Evolutionary conservation across 2,113 vertebrate species (phyloP).

Genomic region (Zosterops hypoxanthus): DNA sequence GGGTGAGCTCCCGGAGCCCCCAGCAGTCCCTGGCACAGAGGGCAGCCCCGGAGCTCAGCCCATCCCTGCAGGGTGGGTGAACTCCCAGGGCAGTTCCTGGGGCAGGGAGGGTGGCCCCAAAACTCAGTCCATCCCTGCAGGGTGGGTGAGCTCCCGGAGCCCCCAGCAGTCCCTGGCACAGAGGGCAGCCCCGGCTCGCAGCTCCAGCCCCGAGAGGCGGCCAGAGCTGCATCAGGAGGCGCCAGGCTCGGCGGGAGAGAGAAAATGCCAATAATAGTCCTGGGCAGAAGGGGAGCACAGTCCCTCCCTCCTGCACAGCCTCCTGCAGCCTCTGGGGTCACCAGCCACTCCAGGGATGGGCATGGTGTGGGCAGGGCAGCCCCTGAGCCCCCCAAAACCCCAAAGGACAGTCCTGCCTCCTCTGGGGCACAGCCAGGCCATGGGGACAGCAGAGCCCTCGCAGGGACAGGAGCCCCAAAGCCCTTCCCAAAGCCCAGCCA

Average conservation of each 20-base stretch:
- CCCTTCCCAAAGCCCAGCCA: background rate
- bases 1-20: too few relatives aligned
- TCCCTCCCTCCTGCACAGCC: background rate
- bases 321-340: background rate
- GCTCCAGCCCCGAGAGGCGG: background rate
- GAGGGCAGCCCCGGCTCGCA: background rate
- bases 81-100: too few relatives aligned
- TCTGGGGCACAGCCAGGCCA: accelerated
- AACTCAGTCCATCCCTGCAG: accelerated
- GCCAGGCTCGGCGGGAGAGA: background rate
- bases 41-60: too few relatives aligned
- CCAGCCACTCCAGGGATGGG: accelerated
- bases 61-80: too few relatives aligned
- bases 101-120: background rate
- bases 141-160: background rate
- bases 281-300: background rate
- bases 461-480: accelerated
- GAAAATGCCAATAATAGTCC: background rate
- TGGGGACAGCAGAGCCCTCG: background rate
- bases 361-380: background rate
- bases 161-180: background rate
- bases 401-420: accelerated
- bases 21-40: too few relatives aligned
- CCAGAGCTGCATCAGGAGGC: background rate
- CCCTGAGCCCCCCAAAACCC: background rate